Evolutionary conservation across 2,113 vertebrate species (phyloP), one percentile per base, ranked within the genome.

Genomic region (Sorex fumeus): DNA sequence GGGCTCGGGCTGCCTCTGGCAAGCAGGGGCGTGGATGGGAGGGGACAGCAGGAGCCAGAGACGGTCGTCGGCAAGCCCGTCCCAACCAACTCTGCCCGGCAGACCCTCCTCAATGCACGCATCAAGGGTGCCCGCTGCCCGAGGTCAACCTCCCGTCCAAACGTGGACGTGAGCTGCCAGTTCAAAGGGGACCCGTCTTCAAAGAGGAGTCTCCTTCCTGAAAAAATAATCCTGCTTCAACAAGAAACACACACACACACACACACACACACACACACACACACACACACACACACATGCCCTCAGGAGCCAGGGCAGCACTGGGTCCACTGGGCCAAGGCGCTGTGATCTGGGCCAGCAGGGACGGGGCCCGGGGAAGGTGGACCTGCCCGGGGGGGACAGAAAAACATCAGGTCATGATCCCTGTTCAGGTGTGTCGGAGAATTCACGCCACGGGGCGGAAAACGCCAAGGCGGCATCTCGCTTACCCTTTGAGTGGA

Each of bases 401-500:
- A 87, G 80, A 3, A 11, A 28, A 67, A 60, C 72, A 30, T 60
- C 16, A n/a, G 74, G 2, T n/a, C n/a, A 34, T 25, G 16, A 85
- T 28, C 66, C 36, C 60, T 71, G 50, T 28, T 21, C 36, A 3
- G 0, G 11, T 32, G 25, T 4, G 7, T 23, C 36, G 67, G 74
- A 69, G 19, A 71, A 47, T 19, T 66, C 64, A 66, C 28, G 27
- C 64, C 25, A 66, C 3, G 28, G 64, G 64, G 28, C 82, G 40
- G 74, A 85, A 67, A 43, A 79, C 25, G 7, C 85, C 79, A 76
- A 87, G 60, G 53, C 70, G 64, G 53, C 32, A 70, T 93, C 71
- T 53, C 27, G 30, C 23, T 87, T 69, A 95, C 70, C 60, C 77
- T 70, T 27, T 96, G 89, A 96, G 78, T 3, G 25, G 74, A 87